Percentiles rank a stretch among this genome's conserved stretches.
These are phyloP conservation scores for Onychomys leucogaster DNA, from an alignment of 2,797 vertebrate genomes.

Conservation along the genomic window DNA sequence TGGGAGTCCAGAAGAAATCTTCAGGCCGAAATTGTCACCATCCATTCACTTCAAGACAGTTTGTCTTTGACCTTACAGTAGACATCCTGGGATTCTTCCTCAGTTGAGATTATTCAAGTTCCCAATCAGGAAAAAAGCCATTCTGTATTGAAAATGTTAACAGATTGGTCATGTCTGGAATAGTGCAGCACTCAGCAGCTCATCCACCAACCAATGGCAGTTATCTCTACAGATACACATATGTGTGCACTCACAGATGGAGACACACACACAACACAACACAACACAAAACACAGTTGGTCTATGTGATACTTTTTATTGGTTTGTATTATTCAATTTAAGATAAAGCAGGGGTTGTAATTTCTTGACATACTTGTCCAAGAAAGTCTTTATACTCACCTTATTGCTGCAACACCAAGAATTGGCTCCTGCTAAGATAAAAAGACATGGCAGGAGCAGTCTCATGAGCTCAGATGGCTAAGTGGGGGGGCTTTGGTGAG, in stretches of 20 bases:
- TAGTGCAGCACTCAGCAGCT: neutral
- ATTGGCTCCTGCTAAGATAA: neutral
- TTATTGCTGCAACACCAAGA: neutral
- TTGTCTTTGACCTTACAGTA: neutral
- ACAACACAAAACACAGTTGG: neutral
- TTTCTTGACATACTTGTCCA: neutral
- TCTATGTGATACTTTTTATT: neutral
- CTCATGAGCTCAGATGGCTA: neutral
- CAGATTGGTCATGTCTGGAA: neutral
- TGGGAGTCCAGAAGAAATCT: neutral
- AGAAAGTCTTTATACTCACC: neutral
- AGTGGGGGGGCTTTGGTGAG: neutral
- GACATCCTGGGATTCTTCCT: neutral
- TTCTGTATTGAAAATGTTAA: neutral
- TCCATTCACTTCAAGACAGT: neutral
- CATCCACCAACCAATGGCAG: neutral
- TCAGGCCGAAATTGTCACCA: neutral
- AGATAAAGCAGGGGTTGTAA: neutral
- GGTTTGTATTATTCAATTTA: neutral
- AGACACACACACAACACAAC: neutral
- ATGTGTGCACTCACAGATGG: neutral
- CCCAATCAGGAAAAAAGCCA: neutral
- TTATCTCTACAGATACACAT: neutral
- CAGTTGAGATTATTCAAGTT: neutral
- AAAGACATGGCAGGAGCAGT: neutral